Evolutionary conservation across 2,797 vertebrate genomes (phyloP).

Genomic region (Lagorchestes hirsutus): DNA sequence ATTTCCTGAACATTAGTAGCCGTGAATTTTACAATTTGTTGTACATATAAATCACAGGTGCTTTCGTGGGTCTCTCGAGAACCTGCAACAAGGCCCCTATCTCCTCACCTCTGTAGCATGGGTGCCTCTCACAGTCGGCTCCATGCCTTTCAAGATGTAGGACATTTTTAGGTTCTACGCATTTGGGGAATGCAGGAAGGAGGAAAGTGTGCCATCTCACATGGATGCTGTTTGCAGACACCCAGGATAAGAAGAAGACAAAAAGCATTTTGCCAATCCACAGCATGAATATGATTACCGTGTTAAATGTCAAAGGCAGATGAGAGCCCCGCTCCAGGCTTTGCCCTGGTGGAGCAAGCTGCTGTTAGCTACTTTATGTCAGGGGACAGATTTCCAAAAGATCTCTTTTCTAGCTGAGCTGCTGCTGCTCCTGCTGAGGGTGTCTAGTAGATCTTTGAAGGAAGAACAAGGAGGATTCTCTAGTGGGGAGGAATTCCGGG

Average conservation of each 20-base stretch:
- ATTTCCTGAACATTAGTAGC: constrained; percentile 27
- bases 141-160: not conserved
- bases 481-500: not conserved
- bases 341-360: not conserved
- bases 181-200: constrained; percentile 2
- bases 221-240: constrained; percentile 23
- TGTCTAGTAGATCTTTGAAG: not conserved
- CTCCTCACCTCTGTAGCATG: not conserved
- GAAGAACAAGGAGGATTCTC: not conserved
- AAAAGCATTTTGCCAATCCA: constrained; percentile 5
- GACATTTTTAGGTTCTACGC: not conserved
- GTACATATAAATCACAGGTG: constrained; percentile 43
- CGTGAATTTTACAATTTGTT: constrained; percentile 45
- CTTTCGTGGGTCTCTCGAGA: constrained; percentile 29
- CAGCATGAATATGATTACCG: not conserved
- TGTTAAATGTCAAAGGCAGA: not conserved
- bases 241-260: not conserved
- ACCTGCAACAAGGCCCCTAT: not conserved
- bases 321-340: not conserved
- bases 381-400: constrained; percentile 30
- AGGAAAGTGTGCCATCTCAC: constrained; percentile 6
- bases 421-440: not conserved
- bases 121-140: not conserved
- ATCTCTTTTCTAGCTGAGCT: not conserved
- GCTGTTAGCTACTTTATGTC: not conserved